Conservation (phyloP, 2,888 invertebrate genomes). For the Lepetodrilus schrolli region DNA sequence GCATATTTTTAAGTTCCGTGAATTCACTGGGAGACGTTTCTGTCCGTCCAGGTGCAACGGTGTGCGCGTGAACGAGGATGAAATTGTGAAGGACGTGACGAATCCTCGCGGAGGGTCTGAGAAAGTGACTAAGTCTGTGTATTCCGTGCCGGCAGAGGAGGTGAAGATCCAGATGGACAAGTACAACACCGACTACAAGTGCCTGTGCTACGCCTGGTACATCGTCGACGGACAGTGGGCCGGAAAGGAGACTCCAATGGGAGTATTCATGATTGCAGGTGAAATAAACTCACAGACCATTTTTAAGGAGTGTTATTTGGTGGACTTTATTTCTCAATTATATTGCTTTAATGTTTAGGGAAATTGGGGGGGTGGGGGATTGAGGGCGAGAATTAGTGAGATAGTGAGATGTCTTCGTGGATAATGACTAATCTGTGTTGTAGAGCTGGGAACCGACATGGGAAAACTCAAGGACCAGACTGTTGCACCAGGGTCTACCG, state of each 20-base stretch:
- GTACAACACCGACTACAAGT: background rate
- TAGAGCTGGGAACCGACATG: no score
- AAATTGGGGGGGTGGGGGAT: no score
- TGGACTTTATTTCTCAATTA: no score
- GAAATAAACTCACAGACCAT: no score
- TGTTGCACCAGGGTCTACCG: conserved; percentile 82
- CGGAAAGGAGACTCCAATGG: background rate
- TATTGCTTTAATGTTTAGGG: no score
- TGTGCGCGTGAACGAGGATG: background rate
- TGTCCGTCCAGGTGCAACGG: background rate
- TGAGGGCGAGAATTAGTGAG: no score
- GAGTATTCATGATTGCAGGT: background rate
- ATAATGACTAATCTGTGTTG: no score
- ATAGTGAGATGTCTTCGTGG: no score
- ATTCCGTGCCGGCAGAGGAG: background rate
- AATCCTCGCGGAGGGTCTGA: background rate
- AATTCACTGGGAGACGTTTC: no score
- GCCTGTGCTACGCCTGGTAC: conserved; percentile 11
- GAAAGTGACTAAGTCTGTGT: background rate
- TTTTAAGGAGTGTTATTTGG: no score
- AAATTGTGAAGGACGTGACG: background rate
- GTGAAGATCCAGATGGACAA: background rate
- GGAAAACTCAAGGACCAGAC: conserved; percentile 88
- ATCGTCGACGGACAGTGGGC: background rate
- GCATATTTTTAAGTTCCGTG: no score